A percentile compares a stretch with the other conserved stretches of the same genome.
phyloP scores from a whole-genome alignment of 1,140 invertebrate genomes.

The Mya arenaria region DNA sequence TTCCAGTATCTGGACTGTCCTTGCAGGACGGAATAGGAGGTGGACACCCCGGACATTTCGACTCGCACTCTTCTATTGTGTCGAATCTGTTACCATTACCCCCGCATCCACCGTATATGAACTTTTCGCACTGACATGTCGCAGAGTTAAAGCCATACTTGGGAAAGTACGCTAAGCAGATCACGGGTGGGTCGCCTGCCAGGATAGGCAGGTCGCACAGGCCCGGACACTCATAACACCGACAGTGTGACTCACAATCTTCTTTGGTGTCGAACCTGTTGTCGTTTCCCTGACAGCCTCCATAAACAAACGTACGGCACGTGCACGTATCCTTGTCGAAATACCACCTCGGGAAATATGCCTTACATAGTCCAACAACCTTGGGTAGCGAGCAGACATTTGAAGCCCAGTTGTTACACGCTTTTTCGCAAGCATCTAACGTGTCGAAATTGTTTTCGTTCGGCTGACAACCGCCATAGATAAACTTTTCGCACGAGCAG shows the following conservation, averaged over 20 bases:
- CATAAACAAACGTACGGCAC: constrained; percentile 81
- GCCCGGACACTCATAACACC: constrained; percentile 1
- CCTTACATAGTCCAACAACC: constrained; percentile 67
- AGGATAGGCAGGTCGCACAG: constrained; percentile 54
- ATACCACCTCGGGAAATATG: constrained; percentile 72
- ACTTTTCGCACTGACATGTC: constrained; percentile 76
- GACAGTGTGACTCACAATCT: not conserved
- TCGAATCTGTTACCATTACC: constrained; percentile 80
- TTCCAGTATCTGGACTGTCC: constrained; percentile 58
- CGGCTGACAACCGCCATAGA: constrained; percentile 78
- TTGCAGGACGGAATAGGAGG: not conserved
- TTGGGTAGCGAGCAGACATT: constrained; percentile 59
- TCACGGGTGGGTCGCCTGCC: not conserved
- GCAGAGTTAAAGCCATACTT: constrained; percentile 78
- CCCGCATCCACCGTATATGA: constrained; percentile 78
- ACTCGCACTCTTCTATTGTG: constrained; percentile 59
- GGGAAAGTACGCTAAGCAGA: constrained; percentile 3
- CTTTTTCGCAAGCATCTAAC: constrained; percentile 51
- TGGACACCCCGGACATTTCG: not conserved
- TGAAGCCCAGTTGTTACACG: not conserved
- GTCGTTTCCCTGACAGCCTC: constrained; percentile 90
- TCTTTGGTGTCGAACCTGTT: constrained; percentile 60
- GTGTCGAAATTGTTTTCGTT: constrained; percentile 80
- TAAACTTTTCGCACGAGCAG: constrained; percentile 77
- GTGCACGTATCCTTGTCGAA: constrained; percentile 76